phyloP scores from a whole-genome alignment of 2,797 vertebrate genomes.

The Tapirus indicus region DNA sequence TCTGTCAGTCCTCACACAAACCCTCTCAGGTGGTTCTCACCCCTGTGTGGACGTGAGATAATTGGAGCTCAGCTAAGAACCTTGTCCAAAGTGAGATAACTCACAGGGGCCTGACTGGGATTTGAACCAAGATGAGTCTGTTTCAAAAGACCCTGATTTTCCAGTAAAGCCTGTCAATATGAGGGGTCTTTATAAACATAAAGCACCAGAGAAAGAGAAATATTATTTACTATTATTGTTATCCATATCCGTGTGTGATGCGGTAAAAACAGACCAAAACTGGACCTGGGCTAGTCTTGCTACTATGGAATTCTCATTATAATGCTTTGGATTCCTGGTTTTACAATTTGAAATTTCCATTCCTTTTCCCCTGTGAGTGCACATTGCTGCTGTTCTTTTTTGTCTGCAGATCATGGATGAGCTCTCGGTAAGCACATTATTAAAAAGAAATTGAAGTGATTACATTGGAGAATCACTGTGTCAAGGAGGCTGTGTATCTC shows the following conservation, averaged over 20 bases:
- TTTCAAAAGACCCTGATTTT: background rate
- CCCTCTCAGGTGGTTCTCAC: background rate
- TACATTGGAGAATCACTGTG: slow-evolving; percentile 59
- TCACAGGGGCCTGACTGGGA: background rate
- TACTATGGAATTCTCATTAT: background rate
- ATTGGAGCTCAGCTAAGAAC: background rate
- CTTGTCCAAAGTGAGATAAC: background rate
- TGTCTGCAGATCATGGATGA: background rate
- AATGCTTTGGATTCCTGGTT: background rate
- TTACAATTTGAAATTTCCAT: background rate
- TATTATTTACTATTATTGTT: background rate
- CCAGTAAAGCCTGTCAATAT: background rate
- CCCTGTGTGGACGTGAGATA: background rate
- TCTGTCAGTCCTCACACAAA: background rate
- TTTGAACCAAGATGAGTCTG: background rate
- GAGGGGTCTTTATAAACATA: background rate
- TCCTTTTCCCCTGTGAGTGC: background rate
- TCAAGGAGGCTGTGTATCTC: slow-evolving; percentile 61
- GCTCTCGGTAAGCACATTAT: slow-evolving; percentile 20
- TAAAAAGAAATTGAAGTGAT: background rate
- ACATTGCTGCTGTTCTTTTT: background rate
- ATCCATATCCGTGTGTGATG: background rate
- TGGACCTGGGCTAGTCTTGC: background rate
- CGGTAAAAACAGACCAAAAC: background rate
- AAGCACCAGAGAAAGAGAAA: background rate